These are phyloP conservation scores for Micromys minutus DNA, from an alignment of 2,113 vertebrate genomes.

Conservation along the genomic window DNA sequence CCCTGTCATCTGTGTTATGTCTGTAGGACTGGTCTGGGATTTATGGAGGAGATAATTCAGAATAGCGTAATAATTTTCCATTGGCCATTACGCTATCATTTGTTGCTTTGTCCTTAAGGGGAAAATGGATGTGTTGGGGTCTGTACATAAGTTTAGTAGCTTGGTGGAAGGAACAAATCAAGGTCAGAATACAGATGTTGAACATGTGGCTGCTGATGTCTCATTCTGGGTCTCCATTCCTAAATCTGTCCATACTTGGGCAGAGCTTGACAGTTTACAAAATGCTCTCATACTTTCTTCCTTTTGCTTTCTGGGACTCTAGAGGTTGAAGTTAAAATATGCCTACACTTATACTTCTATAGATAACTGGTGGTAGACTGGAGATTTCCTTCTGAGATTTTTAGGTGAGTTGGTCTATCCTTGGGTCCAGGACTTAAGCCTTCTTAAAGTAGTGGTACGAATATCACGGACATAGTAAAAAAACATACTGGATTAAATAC, in stretches of 20 bases:
- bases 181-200: constrained; percentile 84
- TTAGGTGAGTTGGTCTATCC: background rate
- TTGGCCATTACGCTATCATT: constrained; percentile 89
- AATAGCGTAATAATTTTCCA: constrained; percentile 88
- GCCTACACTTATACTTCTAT: background rate
- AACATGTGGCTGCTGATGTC: constrained; percentile 55
- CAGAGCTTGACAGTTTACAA: background rate
- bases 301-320: background rate
- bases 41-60: constrained; percentile 88
- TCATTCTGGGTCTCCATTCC: constrained; percentile 33
- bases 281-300: background rate
- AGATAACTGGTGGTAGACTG: background rate
- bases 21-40: constrained; percentile 85
- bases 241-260: background rate
- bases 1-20: constrained; percentile 83
- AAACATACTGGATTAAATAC: background rate
- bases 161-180: constrained; percentile 84
- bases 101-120: constrained; percentile 88
- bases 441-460: background rate
- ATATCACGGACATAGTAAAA: background rate
- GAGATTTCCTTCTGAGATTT: background rate
- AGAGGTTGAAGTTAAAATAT: background rate
- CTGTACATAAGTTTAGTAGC: constrained; percentile 83
- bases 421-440: background rate
- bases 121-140: constrained; percentile 85